Evolutionary conservation across 2,888 invertebrate species (phyloP).

Genomic region (Gari tellinella): DNA sequence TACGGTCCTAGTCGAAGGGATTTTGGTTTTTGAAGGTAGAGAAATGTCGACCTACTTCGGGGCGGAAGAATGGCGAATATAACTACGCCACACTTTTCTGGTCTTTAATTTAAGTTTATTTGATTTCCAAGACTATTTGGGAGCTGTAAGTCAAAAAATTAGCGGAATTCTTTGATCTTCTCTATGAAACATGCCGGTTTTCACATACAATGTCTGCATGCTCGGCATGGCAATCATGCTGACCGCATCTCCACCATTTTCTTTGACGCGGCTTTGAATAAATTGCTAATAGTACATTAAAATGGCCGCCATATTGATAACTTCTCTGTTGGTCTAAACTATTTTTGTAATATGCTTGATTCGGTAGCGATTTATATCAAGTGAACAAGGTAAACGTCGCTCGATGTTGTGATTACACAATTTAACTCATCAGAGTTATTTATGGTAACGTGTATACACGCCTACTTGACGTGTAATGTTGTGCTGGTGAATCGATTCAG

Average conservation of each 20-base stretch:
- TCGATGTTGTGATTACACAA: background rate
- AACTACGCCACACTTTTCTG: no score
- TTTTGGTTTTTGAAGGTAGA: constrained; percentile 1
- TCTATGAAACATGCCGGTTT: no score
- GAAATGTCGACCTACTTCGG: constrained; percentile 46
- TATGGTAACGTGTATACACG: constrained; percentile 43
- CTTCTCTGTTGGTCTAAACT: constrained; percentile 2
- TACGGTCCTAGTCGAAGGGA: constrained; percentile 20
- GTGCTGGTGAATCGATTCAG: constrained; percentile 1
- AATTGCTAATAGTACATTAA: constrained; percentile 25
- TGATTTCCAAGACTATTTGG: no score
- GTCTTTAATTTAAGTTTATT: no score
- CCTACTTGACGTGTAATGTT: constrained; percentile 16
- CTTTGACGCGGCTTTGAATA: constrained; percentile 34
- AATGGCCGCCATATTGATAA: constrained; percentile 68
- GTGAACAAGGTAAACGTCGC: no score
- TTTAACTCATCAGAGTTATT: constrained; percentile 22
- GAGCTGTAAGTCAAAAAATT: no score
- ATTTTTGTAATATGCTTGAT: no score
- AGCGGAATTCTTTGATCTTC: no score
- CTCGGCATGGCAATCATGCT: no score
- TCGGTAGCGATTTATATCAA: background rate
- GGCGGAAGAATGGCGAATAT: constrained; percentile 64
- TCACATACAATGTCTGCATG: no score
- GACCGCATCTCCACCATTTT: constrained; percentile 32